phyloP scores from a whole-genome alignment of 1,140 invertebrate genomes.

The Gonatopus flavifemur region DNA sequence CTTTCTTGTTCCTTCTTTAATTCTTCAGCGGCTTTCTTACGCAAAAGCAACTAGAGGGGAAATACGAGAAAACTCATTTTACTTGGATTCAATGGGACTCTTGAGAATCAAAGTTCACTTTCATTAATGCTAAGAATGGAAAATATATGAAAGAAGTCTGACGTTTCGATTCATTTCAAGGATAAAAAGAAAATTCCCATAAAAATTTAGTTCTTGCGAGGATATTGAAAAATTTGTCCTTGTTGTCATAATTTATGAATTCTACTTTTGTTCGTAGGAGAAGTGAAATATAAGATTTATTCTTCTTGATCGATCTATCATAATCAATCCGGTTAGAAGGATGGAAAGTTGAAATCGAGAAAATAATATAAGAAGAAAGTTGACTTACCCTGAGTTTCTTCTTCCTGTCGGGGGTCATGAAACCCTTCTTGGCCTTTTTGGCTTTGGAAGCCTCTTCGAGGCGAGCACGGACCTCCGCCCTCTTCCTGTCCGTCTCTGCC shows the following conservation, averaged over 20 bases:
- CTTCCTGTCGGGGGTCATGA: constrained; percentile 98
- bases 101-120: too few relatives aligned
- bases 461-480: constrained; percentile 92
- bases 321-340: too few relatives aligned
- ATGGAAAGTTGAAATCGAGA: neutral
- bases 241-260: too few relatives aligned
- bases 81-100: too few relatives aligned
- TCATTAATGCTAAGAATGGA: neutral
- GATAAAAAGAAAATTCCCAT: neutral
- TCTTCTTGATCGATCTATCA: too few relatives aligned
- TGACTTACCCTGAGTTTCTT: constrained; percentile 92
- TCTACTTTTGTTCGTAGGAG: too few relatives aligned
- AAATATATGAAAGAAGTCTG: neutral
- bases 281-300: too few relatives aligned
- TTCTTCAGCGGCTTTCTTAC: constrained; percentile 99
- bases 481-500: constrained; percentile 90
- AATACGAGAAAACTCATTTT: neutral
- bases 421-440: constrained; percentile 96
- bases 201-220: too few relatives aligned
- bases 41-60: constrained; percentile 81
- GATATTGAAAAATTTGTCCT: too few relatives aligned
- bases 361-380: neutral
- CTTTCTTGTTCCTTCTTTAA: constrained; percentile 99
- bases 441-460: constrained; percentile 94
- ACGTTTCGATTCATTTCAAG: neutral